Percentiles rank a stretch among this genome's conserved stretches.
Conservation (phyloP, 2,113 vertebrate species). For the Megaptera novaeangliae region DNA sequence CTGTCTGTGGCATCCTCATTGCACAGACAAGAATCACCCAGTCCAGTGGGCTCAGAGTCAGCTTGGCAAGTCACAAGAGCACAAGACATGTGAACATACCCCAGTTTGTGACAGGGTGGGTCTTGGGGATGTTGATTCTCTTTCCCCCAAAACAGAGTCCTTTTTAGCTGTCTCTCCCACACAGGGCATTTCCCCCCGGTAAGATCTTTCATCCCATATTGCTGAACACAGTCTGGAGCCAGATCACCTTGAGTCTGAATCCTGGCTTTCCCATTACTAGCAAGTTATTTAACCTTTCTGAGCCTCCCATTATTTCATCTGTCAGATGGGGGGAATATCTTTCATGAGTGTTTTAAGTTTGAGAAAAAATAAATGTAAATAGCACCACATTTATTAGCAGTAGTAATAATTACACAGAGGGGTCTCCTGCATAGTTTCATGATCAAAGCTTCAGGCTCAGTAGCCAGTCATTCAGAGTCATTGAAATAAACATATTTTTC, state of each 20-base stretch:
- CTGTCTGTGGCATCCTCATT: background rate
- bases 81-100: background rate
- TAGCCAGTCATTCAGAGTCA: background rate
- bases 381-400: background rate
- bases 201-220: background rate
- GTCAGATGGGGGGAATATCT: constrained; percentile 4
- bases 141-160: background rate
- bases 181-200: background rate
- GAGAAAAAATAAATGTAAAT: background rate
- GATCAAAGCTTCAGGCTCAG: background rate
- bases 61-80: background rate
- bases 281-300: background rate
- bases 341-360: background rate
- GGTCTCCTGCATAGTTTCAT: background rate
- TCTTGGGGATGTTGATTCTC: background rate
- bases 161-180: background rate
- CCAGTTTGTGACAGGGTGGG: background rate
- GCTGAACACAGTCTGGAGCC: background rate
- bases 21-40: background rate
- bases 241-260: background rate
- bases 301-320: background rate
- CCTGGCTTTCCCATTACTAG: background rate
- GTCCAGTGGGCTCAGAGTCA: background rate
- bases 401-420: background rate
- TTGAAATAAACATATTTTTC: constrained; percentile 44